Conservation (phyloP, 2,888 invertebrate species). For the Agrypnus murinus region DNA sequence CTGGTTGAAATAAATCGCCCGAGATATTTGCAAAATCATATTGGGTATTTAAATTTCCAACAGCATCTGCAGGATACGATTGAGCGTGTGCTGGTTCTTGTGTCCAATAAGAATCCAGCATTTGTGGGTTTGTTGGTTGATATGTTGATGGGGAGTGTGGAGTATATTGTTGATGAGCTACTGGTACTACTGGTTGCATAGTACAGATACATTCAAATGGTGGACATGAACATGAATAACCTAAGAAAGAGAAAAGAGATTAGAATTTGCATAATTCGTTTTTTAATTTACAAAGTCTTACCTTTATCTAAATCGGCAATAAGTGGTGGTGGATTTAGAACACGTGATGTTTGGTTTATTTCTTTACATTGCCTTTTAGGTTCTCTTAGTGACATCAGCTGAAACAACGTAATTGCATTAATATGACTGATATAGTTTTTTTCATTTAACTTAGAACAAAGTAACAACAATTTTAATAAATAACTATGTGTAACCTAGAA, state of each 20-base stretch:
- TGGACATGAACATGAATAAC: conserved; percentile 79
- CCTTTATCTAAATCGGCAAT: conserved; percentile 82
- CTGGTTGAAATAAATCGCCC: conserved; percentile 83
- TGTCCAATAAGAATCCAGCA: conserved; percentile 67
- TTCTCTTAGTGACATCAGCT: conserved; percentile 75
- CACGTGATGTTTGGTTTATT: conserved; percentile 61
- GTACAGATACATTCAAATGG: conserved; percentile 84
- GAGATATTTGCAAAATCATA: conserved; percentile 78
- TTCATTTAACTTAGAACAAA: no score
- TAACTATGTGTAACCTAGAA: no score
- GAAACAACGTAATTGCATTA: no score
- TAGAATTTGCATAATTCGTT: background rate
- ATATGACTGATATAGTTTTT: no score
- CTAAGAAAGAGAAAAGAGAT: conserved; percentile 19
- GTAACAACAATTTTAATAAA: no score
- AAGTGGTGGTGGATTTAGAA: conserved; percentile 76
- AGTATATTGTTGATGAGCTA: conserved; percentile 64
- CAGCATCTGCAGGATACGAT: conserved; percentile 62
- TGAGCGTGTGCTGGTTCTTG: conserved; percentile 70
- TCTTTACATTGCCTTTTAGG: conserved; percentile 74
- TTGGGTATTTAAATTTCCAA: conserved; percentile 64
- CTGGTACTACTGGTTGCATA: conserved; percentile 65
- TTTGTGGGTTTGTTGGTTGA: conserved; percentile 61
- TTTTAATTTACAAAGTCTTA: conserved; percentile 59
- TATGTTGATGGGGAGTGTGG: conserved; percentile 60